Evolutionary conservation across 2,797 vertebrate species (phyloP).

Genomic region (Manis pentadactyla): DNA sequence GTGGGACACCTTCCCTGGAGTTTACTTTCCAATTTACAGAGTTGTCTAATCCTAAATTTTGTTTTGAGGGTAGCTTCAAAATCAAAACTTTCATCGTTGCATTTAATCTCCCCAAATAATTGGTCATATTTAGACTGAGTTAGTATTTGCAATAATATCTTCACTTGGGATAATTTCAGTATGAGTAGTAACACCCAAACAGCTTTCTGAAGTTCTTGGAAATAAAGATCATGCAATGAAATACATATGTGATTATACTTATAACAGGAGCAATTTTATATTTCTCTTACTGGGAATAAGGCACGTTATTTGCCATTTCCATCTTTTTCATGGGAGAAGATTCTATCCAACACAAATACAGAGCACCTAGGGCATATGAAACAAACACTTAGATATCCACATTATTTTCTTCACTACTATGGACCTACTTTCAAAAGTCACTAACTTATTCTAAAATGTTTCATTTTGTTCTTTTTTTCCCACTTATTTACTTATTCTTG

Average conservation of each 20-base stretch:
- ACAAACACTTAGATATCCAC: conserved; percentile 30
- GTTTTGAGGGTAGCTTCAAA: neutral
- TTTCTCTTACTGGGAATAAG: neutral
- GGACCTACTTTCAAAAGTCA: neutral
- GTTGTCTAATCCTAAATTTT: neutral
- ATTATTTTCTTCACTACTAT: conserved; percentile 19
- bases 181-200: neutral
- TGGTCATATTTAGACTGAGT: neutral
- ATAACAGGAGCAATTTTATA: conserved; percentile 17
- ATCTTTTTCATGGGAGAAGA: conserved; percentile 30
- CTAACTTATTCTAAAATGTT: neutral
- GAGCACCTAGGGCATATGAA: neutral
- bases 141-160: conserved; percentile 39
- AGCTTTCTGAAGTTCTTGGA: conserved; percentile 53
- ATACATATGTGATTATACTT: conserved; percentile 17
- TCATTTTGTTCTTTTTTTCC: neutral
- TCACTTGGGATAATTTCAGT: conserved; percentile 31
- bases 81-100: neutral
- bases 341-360: neutral
- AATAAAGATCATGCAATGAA: conserved; percentile 48
- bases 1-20: neutral
- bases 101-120: conserved; percentile 32
- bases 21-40: neutral
- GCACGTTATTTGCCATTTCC: conserved; percentile 10
- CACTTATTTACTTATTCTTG: neutral